These are phyloP conservation scores for Gambusia affinis DNA, from an alignment of 2,113 vertebrate genomes.

Conservation along the genomic window DNA sequence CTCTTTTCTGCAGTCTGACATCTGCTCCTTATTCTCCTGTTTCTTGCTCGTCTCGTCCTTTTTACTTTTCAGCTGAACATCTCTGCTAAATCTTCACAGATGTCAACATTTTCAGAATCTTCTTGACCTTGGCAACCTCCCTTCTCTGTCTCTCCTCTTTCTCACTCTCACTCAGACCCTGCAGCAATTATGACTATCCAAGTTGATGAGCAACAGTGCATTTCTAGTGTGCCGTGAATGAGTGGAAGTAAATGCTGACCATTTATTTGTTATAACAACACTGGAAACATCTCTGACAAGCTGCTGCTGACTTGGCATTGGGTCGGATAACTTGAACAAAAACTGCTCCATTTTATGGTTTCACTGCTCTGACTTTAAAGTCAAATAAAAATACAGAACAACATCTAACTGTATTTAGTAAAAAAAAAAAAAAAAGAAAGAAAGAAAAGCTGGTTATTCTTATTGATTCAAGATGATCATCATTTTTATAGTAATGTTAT, in stretches of 20 bases:
- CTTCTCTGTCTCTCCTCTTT: constrained; percentile 22
- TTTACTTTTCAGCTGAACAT: constrained; percentile 4
- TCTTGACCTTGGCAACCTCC: constrained; percentile 19
- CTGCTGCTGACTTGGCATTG: background rate
- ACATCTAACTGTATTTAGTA: background rate
- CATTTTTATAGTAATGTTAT: background rate
- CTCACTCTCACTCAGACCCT: constrained; percentile 25
- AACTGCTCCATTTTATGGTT: background rate
- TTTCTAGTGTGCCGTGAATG: constrained; percentile 41
- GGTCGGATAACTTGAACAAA: background rate
- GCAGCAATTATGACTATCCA: constrained; percentile 44
- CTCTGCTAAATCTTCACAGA: background rate
- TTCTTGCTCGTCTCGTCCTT: background rate
- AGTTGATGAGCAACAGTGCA: constrained; percentile 32
- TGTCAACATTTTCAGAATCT: background rate
- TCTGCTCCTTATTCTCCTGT: background rate
- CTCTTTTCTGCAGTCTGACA: constrained; percentile 9
- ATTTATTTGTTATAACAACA: constrained; percentile 38
- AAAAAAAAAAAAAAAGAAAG: background rate
- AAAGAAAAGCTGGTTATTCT: background rate
- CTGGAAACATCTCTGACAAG: constrained; percentile 22
- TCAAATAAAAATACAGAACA: background rate
- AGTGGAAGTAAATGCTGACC: constrained; percentile 36
- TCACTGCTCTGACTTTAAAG: background rate
- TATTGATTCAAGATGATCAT: background rate